A percentile compares a stretch with the other conserved stretches of the same genome.
These are phyloP conservation scores for Antennarius striatus DNA, from an alignment of 2,113 vertebrate genomes.

Conservation along the genomic window DNA sequence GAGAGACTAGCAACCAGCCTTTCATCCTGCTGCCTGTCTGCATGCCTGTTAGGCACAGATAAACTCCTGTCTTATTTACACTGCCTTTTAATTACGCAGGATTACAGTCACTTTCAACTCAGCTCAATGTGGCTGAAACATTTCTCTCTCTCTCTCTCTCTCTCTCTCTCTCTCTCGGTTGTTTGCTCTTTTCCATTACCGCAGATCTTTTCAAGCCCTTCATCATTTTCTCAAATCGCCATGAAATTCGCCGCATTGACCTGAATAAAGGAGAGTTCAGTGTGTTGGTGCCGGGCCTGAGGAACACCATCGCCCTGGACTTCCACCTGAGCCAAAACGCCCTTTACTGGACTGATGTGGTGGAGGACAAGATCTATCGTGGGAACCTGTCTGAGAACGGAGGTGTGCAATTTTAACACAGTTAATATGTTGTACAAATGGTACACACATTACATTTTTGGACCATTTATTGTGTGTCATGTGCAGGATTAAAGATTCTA, in stretches of 20 bases:
- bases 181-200: background rate
- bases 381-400: slow-evolving; percentile 95
- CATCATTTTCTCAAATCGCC: slow-evolving; percentile 98
- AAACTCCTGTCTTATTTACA: slow-evolving; percentile 64
- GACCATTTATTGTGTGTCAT: background rate
- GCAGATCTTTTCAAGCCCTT: slow-evolving; percentile 95
- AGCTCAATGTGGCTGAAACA: background rate
- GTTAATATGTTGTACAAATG: no score
- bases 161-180: background rate
- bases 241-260: slow-evolving; percentile 96
- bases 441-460: background rate
- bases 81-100: slow-evolving; percentile 60
- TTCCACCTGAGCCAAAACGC: slow-evolving; percentile 95
- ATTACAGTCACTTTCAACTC: slow-evolving; percentile 58
- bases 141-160: slow-evolving; percentile 17
- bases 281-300: slow-evolving; percentile 91
- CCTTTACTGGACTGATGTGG: slow-evolving; percentile 97
- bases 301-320: slow-evolving; percentile 96
- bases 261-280: slow-evolving; percentile 95
- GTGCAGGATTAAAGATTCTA: background rate
- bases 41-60: slow-evolving; percentile 63
- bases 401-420: slow-evolving; percentile 71
- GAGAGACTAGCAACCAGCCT: slow-evolving; percentile 33
- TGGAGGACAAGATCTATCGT: slow-evolving; percentile 98
- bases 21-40: slow-evolving; percentile 48